Evolutionary conservation across 2,113 vertebrate species (phyloP).

Genomic region (Dasyurus viverrinus): DNA sequence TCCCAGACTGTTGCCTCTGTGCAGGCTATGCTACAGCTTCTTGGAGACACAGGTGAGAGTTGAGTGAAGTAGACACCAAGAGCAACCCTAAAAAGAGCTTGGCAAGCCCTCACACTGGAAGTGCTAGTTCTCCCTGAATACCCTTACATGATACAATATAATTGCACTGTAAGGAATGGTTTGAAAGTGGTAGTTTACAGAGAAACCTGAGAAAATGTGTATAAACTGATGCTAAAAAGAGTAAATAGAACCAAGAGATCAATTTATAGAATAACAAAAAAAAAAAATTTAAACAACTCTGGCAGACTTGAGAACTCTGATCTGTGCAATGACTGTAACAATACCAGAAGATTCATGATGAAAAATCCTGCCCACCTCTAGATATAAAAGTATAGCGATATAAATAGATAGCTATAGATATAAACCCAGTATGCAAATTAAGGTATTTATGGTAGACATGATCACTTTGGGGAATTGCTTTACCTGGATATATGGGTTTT

Average conservation of each 20-base stretch:
- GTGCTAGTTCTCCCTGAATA: too few relatives aligned
- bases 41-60: too few relatives aligned
- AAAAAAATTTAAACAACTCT: background rate
- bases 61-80: too few relatives aligned
- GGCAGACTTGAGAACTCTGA: background rate
- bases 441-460: background rate
- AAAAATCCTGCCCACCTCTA: background rate
- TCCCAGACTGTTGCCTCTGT: too few relatives aligned
- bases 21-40: too few relatives aligned
- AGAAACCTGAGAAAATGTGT: background rate
- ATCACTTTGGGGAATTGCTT: background rate
- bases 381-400: background rate
- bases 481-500: background rate
- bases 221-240: background rate
- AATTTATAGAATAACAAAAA: background rate
- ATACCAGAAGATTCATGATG: background rate
- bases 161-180: background rate
- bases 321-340: background rate
- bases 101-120: too few relatives aligned
- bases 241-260: background rate
- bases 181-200: background rate
- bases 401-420: too few relatives aligned
- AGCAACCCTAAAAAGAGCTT: too few relatives aligned
- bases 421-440: background rate
- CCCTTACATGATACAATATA: background rate